Conservation (phyloP, 2,888 invertebrate genomes). For the Sepioteuthis lessoniana region DNA sequence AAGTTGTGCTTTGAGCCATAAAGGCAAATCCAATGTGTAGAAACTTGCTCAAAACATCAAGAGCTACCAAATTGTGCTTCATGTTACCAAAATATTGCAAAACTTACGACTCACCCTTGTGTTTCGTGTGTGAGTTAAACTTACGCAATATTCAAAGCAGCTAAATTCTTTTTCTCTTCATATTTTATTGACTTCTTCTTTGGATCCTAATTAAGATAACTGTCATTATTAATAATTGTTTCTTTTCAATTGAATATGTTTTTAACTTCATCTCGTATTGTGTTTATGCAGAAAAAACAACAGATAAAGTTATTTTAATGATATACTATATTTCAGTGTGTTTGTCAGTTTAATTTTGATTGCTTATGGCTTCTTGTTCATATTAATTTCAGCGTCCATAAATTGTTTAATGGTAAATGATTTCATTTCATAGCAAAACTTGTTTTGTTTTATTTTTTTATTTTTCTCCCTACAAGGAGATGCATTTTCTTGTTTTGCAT, state of each 20-base stretch:
- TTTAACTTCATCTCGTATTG: neutral
- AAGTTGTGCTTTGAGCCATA: too few species aligned
- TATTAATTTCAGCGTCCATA: neutral
- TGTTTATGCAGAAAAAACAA: neutral
- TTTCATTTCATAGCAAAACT: neutral
- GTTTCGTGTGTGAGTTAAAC: too few species aligned
- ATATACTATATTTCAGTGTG: neutral
- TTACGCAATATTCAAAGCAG: too few species aligned
- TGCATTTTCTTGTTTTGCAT: neutral
- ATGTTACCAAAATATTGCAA: too few species aligned
- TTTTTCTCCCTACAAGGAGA: neutral
- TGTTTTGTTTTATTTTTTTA: neutral
- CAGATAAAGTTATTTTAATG: neutral
- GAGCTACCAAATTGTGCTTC: too few species aligned
- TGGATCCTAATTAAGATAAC: too few species aligned
- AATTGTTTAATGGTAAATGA: neutral
- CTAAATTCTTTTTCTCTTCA: too few species aligned
- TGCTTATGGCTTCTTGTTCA: neutral
- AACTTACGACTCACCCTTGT: too few species aligned
- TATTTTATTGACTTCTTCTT: too few species aligned
- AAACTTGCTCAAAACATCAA: too few species aligned
- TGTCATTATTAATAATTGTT: too few species aligned
- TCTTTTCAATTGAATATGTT: neutral
- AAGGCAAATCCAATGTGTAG: too few species aligned
- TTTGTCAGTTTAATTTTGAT: neutral